Conservation (phyloP, 1,140 invertebrate genomes). For the Papilio dardanus region DNA sequence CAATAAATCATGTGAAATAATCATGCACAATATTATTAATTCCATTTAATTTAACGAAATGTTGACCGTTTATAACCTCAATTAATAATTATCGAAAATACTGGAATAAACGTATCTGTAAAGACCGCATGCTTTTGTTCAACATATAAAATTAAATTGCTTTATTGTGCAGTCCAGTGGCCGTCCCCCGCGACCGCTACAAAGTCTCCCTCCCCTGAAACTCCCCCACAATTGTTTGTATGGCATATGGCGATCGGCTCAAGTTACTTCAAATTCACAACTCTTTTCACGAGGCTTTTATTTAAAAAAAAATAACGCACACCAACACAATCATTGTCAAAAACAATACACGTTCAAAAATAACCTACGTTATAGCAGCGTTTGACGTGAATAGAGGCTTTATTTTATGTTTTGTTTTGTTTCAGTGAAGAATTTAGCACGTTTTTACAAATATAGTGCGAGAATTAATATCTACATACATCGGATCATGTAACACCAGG, state of each 20-base stretch:
- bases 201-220: constrained; percentile 9
- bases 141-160: constrained; percentile 25
- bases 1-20: not conserved
- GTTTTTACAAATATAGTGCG: not conserved
- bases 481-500: not conserved
- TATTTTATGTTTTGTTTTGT: not conserved
- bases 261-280: constrained; percentile 22
- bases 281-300: not conserved
- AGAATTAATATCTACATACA: not conserved
- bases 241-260: constrained; percentile 28
- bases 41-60: not conserved
- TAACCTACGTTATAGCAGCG: constrained; percentile 3
- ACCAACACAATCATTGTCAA: constrained; percentile 14
- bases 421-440: not conserved
- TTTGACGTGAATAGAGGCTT: constrained; percentile 21
- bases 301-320: not conserved
- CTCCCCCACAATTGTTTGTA: constrained; percentile 24
- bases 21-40: not conserved
- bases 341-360: constrained; percentile 7
- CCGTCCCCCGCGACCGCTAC: constrained; percentile 18
- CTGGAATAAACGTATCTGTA: constrained; percentile 13
- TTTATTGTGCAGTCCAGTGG: constrained; percentile 16
- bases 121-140: constrained; percentile 31
- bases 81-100: constrained; percentile 29
- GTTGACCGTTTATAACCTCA: constrained; percentile 1